These are phyloP conservation scores for Ganaspis brasiliensis DNA, from an alignment of 2,888 invertebrate genomes.

Conservation along the genomic window DNA sequence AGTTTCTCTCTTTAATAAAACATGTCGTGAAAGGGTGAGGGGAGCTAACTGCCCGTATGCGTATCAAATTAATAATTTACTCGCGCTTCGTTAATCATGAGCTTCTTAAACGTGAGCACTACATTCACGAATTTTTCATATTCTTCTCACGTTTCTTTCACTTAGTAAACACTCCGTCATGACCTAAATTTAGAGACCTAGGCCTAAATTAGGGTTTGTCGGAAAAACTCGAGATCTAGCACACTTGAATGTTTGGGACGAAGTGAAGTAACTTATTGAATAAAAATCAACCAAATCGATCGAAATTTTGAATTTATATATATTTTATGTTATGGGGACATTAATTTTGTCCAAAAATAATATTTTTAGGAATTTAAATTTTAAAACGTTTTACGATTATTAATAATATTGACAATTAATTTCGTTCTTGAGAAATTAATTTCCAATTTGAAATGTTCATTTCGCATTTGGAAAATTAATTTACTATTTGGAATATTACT, in stretches of 20 bases:
- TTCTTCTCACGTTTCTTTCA: slow-evolving; percentile 35
- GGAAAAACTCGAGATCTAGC: slow-evolving; percentile 9
- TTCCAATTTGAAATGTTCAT: too few relatives aligned
- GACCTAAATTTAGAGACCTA: slow-evolving; percentile 25
- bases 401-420: too few relatives aligned
- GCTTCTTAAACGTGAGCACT: slow-evolving; percentile 33
- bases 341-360: too few relatives aligned
- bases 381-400: too few relatives aligned
- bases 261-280: background rate
- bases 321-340: too few relatives aligned
- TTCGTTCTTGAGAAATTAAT: too few relatives aligned
- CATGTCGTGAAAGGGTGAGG: slow-evolving; percentile 48
- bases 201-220: slow-evolving; percentile 4
- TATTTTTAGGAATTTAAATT: too few relatives aligned
- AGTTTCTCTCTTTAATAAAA: slow-evolving; percentile 63
- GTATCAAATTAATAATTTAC: slow-evolving; percentile 66
- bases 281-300: slow-evolving; percentile 7
- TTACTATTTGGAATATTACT: too few relatives aligned
- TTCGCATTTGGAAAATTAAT: too few relatives aligned
- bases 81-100: slow-evolving; percentile 56
- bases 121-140: slow-evolving; percentile 21
- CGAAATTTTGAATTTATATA: background rate
- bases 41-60: slow-evolving; percentile 44
- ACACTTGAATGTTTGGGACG: slow-evolving; percentile 8
- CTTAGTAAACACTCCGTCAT: slow-evolving; percentile 13